phyloP scores from a whole-genome alignment of 2,113 vertebrate species.

The Brachypteracias leptosomus region DNA sequence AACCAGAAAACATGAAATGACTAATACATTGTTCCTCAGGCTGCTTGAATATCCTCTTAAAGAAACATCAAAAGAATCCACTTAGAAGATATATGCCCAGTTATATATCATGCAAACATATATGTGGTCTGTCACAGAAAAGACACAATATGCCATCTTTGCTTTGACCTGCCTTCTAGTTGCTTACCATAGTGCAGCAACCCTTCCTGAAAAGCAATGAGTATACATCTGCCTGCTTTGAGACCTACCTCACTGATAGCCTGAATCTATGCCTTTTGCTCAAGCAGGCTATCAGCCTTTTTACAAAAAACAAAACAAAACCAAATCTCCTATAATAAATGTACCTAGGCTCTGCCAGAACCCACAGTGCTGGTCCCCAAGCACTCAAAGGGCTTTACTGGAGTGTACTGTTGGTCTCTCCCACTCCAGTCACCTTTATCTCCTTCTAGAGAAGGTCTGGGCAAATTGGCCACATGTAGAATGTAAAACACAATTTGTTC shows the following conservation, averaged over 20 bases:
- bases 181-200: neutral
- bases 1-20: neutral
- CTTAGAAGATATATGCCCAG: neutral
- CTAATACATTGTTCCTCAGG: too few relatives aligned
- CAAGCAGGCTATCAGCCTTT: neutral
- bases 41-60: neutral
- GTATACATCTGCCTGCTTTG: neutral
- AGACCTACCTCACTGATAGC: too few relatives aligned
- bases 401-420: neutral
- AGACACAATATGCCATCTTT: neutral
- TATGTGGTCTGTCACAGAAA: too few relatives aligned
- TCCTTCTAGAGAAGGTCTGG: neutral
- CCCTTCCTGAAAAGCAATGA: neutral
- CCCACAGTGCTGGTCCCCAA: neutral
- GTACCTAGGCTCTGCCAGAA: neutral
- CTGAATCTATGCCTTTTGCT: neutral
- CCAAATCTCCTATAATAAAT: too few relatives aligned
- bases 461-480: neutral
- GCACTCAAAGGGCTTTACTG: neutral
- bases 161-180: neutral
- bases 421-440: neutral
- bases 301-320: neutral
- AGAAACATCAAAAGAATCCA: neutral
- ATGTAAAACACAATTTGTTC: neutral
- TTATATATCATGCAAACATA: neutral